Conservation (phyloP, 2,888 invertebrate species). For the Cheiracanthium punctorium region DNA sequence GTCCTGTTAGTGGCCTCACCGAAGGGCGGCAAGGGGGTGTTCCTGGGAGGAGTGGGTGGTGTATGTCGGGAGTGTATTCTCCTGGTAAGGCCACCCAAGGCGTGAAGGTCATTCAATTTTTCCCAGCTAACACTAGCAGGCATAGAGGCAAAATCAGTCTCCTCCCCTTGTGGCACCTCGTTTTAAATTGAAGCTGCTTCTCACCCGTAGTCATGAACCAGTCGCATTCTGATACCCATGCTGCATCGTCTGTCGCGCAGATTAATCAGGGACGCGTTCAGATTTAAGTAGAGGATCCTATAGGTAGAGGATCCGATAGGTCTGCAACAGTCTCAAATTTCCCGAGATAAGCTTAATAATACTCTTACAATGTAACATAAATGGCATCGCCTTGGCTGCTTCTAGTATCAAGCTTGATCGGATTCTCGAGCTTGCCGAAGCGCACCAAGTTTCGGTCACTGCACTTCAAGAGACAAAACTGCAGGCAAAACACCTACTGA, state of each 20-base stretch:
- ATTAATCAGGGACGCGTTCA: not conserved
- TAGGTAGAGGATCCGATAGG: no score
- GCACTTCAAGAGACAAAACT: conserved; percentile 20
- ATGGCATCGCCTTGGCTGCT: not conserved
- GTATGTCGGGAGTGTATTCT: conserved; percentile 7
- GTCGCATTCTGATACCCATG: not conserved
- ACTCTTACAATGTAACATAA: conserved; percentile 28
- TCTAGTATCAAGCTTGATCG: conserved; percentile 12
- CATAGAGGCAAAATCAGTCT: no score
- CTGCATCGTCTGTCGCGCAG: not conserved
- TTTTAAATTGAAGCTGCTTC: no score
- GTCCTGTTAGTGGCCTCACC: not conserved
- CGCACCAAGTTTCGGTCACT: not conserved
- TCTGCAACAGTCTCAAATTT: not conserved
- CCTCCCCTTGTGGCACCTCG: no score
- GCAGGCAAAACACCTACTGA: not conserved
- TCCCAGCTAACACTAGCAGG: not conserved
- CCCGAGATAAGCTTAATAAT: not conserved
- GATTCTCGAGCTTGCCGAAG: conserved; percentile 11
- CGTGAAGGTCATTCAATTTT: not conserved
- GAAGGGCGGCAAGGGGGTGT: not conserved
- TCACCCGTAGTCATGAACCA: no score
- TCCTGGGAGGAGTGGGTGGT: not conserved
- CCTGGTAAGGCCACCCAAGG: conserved; percentile 9
- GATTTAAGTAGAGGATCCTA: not conserved